phyloP scores from a whole-genome alignment of 1,140 invertebrate species.

The Pseudoatta argentina region DNA sequence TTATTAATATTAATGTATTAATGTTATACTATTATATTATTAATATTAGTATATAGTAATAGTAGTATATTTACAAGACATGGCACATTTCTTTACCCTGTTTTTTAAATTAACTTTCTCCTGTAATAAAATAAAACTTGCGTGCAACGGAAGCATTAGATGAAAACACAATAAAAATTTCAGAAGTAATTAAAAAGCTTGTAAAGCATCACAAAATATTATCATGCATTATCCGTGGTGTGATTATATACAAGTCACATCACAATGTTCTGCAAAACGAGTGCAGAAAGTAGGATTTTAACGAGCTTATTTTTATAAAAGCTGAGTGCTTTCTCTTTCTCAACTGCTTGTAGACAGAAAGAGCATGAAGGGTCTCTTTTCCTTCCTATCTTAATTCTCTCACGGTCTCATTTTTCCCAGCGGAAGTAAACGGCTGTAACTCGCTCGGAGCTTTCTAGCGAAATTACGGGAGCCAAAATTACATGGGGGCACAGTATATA shows the following conservation, averaged over 20 bases:
- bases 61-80: background rate
- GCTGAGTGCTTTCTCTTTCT: conserved; percentile 47
- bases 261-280: conserved; percentile 5
- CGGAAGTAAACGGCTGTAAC: conserved; percentile 45
- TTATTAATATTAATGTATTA: no score
- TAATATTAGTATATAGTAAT: no score
- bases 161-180: conserved; percentile 24
- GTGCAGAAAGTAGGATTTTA: conserved; percentile 66
- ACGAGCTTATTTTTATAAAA: conserved; percentile 69
- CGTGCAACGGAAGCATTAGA: background rate
- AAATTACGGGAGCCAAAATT: conserved; percentile 62
- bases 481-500: background rate
- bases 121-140: background rate
- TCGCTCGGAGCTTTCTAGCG: conserved; percentile 44
- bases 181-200: conserved; percentile 41
- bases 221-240: conserved; percentile 32
- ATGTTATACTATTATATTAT: no score
- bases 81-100: background rate
- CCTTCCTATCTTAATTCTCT: conserved; percentile 21
- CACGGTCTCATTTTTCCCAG: conserved; percentile 9
- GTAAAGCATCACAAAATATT: conserved; percentile 6
- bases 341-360: background rate
- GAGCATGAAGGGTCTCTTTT: conserved; percentile 9
- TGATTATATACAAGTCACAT: conserved; percentile 35
- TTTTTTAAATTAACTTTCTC: conserved; percentile 11